A percentile compares a stretch with the other conserved stretches of the same genome.
Conservation (phyloP, 2,797 vertebrate genomes). For the Clarias platycephalus region DNA sequence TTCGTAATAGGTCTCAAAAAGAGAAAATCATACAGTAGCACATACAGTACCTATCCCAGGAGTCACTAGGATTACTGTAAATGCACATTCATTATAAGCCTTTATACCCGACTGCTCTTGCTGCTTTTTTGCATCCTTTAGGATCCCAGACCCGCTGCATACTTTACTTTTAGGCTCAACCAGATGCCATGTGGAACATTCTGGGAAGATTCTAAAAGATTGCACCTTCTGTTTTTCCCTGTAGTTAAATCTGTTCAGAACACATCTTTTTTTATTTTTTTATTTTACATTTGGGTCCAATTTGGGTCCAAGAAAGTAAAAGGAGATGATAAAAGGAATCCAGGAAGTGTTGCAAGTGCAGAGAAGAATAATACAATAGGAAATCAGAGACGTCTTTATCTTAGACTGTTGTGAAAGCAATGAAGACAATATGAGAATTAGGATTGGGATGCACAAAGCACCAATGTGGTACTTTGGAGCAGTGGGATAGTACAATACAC, state of each 20-base stretch:
- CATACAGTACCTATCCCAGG: not conserved
- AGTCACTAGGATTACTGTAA: not conserved
- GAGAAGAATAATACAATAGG: not conserved
- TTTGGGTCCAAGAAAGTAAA: not conserved
- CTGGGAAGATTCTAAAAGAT: not conserved
- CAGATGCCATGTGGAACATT: not conserved
- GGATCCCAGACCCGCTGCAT: not conserved
- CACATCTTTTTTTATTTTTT: not conserved
- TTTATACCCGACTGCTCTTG: not conserved
- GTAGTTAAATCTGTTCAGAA: not conserved
- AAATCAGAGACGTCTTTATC: not conserved
- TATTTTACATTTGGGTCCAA: not conserved
- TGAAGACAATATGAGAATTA: not conserved
- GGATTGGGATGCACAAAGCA: not conserved
- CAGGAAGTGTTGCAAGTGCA: not conserved
- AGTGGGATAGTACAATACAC: not conserved
- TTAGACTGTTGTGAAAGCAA: not conserved
- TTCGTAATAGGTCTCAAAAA: not conserved
- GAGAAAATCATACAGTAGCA: not conserved
- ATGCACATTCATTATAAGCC: not conserved
- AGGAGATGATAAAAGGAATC: not conserved
- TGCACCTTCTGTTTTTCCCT: not conserved
- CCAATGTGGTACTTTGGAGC: not conserved
- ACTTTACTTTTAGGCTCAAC: not conserved
- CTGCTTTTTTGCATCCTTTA: not conserved